Evolutionary conservation across 2,797 vertebrate species (phyloP).

Genomic region (Thaleichthys pacificus): DNA sequence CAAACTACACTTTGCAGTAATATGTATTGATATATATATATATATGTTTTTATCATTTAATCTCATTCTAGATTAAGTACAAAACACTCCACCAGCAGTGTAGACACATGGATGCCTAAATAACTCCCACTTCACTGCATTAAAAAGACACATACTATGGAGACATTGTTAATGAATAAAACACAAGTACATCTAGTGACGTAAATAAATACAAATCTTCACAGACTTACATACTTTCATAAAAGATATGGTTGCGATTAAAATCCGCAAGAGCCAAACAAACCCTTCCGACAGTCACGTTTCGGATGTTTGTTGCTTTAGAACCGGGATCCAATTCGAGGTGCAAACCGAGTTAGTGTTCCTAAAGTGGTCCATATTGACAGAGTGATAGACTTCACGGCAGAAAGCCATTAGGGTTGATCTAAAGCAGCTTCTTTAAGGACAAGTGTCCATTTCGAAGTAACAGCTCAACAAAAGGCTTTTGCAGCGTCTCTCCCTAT

Average conservation of each 20-base stretch:
- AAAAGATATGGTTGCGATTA: constrained; percentile 30
- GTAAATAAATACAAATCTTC: constrained; percentile 37
- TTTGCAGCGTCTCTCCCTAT: constrained; percentile 46
- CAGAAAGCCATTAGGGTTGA: constrained; percentile 60
- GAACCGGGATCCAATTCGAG: constrained; percentile 49
- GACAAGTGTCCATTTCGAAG: constrained; percentile 63
- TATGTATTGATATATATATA: too few relatives aligned
- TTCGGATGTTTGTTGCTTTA: constrained; percentile 33
- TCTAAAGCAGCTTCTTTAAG: constrained; percentile 60
- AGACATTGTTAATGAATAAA: constrained; percentile 27
- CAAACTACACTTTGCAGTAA: too few relatives aligned
- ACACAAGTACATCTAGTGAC: constrained; percentile 2
- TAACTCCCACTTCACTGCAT: neutral
- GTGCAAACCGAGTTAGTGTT: constrained; percentile 51
- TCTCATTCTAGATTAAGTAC: too few relatives aligned
- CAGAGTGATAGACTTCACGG: constrained; percentile 62
- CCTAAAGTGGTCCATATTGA: constrained; percentile 52
- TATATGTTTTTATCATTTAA: too few relatives aligned
- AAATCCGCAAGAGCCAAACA: too few relatives aligned
- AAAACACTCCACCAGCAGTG: too few relatives aligned
- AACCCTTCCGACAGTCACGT: neutral
- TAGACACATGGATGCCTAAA: constrained; percentile 20
- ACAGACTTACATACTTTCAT: constrained; percentile 32
- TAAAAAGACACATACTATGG: constrained; percentile 34
- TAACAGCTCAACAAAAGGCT: constrained; percentile 48